Base-by-base conservation (phyloP, 2,888 invertebrate species). In the Chouioia cunea region DNA sequence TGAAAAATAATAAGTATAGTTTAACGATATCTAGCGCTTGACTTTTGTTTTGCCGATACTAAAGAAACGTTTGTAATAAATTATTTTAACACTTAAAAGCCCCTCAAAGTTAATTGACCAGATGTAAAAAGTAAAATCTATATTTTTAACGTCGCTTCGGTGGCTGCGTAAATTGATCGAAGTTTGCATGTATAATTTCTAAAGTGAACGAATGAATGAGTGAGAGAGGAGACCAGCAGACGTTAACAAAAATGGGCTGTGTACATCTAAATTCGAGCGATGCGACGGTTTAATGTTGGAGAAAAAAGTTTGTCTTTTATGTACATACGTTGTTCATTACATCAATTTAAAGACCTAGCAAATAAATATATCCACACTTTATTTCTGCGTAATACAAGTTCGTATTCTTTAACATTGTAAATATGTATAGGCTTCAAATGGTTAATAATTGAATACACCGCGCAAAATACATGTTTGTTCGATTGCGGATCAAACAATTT, bases 361-460 rank as follows among this genome's bases (percentile, higher is more conserved):
- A 36, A 65, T 53, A 27, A 65, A 54, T 67, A 71, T 58, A 70
- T 62, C 56, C 63, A 68, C 50, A 56, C 66, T 66, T 73, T 70
- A 70, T 70, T 70, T 70, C 70, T 68, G 48, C 59, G 68, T 59
- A 60, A 56, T 46, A 47, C 57, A 54, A 67, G 62, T 58, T 65
- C 57, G 62, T 70, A 52, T 62, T 53, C 69, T 71, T 71, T 59
- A 53, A 71, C 47, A 65, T 73, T 73, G 73, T 73, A 73, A 71
- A 73, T 73, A 73, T 73, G 73, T 73, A 73, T 73, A 73, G 73
- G 68, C 69, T 65, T 12, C 57, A 71, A 63, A 46, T 58, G 44
- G 36, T 36, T 36, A 36, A 36, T 36, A 36, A 6, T 6, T 12
- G 10, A 36, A 12, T 36, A 65, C 60, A 44, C 54, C 46, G 50